A percentile compares a stretch with the other conserved stretches of the same genome.
phyloP scores from a whole-genome alignment of 2,797 vertebrate genomes.

The Sitta carolinensis region DNA sequence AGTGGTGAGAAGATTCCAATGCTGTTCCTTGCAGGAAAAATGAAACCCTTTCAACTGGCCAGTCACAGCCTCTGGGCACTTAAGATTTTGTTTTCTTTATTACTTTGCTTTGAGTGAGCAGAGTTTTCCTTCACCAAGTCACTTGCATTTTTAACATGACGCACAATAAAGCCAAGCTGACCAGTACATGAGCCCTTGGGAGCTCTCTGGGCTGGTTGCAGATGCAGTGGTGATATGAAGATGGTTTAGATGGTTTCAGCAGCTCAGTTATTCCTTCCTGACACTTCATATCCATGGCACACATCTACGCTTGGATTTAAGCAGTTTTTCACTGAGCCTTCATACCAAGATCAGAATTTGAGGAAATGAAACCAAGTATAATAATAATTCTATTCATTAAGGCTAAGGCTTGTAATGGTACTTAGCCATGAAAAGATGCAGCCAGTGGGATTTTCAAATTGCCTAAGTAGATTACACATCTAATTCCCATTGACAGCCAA shows the following conservation, averaged over 20 bases:
- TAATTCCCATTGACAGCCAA: constrained; percentile 67
- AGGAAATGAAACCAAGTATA: constrained; percentile 51
- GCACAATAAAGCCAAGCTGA: constrained; percentile 2
- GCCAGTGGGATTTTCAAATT: constrained; percentile 64
- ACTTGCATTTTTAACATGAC: constrained; percentile 22
- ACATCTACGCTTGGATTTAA: not conserved
- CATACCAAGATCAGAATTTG: constrained; percentile 20
- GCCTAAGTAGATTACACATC: constrained; percentile 62
- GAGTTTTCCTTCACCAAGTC: constrained; percentile 3
- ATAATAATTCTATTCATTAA: constrained; percentile 67
- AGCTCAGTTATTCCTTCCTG: not conserved
- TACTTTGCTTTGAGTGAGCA: constrained; percentile 11
- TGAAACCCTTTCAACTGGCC: constrained; percentile 29
- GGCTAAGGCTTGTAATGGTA: constrained; percentile 54
- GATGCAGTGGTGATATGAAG: not conserved
- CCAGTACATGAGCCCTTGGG: not conserved
- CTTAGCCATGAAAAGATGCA: constrained; percentile 65
- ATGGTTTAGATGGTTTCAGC: not conserved
- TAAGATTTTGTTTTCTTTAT: constrained; percentile 14
- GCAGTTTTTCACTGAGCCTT: not conserved
- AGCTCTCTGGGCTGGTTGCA: not conserved
- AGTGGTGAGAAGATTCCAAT: constrained; percentile 20
- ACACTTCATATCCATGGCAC: not conserved
- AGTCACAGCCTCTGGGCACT: constrained; percentile 14
- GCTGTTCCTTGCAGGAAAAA: constrained; percentile 19